Percentiles rank a stretch among this genome's conserved stretches.
Evolutionary conservation across 2,113 vertebrate genomes (phyloP).

Genomic region (Notechis scutatus): DNA sequence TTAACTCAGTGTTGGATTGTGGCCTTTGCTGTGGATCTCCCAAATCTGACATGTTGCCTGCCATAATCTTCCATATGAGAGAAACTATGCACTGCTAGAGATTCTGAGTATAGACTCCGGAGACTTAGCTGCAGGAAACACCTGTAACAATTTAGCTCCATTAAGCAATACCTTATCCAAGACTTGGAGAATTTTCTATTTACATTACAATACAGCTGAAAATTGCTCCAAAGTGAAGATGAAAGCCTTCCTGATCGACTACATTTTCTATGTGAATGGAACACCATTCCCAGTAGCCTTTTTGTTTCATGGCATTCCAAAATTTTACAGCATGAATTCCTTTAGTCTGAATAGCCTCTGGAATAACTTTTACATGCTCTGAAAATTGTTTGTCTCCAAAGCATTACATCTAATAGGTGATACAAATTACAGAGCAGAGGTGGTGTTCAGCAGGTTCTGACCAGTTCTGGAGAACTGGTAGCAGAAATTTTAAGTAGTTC

Average conservation of each 20-base stretch:
- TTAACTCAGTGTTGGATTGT: not conserved
- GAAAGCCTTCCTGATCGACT: not conserved
- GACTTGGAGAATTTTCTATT: constrained; percentile 22
- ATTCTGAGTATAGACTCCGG: not conserved
- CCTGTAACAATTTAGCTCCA: not conserved
- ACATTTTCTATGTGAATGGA: not conserved
- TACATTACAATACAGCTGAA: constrained; percentile 1
- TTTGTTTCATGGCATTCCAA: constrained; percentile 23
- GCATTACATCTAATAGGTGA: constrained; percentile 18
- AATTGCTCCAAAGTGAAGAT: constrained; percentile 3
- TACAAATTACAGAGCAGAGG: not conserved
- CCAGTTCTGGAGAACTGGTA: too few relatives aligned
- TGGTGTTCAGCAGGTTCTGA: too few relatives aligned
- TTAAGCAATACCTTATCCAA: not conserved
- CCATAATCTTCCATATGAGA: constrained; percentile 40
- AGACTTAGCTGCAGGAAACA: not conserved
- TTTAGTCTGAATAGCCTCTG: not conserved
- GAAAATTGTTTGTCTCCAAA: constrained; percentile 30
- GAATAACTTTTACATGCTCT: constrained; percentile 27
- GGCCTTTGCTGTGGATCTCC: constrained; percentile 8
- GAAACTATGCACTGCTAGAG: not conserved
- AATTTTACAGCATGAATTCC: constrained; percentile 41
- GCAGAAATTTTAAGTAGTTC: too few relatives aligned
- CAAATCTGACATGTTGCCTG: constrained; percentile 20
- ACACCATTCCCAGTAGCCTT: not conserved